These are phyloP conservation scores for Tromatobia lineatoria DNA, from an alignment of 2,888 invertebrate genomes.

Conservation along the genomic window DNA sequence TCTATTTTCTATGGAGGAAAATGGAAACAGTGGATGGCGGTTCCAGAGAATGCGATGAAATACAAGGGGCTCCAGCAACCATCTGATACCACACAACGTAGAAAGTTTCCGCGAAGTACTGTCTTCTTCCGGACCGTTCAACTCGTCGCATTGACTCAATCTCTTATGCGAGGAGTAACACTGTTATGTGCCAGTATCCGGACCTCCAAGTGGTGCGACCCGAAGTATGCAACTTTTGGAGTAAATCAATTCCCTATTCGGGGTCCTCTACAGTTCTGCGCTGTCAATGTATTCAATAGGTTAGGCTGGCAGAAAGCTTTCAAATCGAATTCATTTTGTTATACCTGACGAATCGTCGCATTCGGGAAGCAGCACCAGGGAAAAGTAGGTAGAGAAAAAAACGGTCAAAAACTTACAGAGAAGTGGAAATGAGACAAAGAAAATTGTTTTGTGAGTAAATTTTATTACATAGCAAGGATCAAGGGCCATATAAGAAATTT, in stretches of 20 bases:
- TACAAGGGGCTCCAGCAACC: background rate
- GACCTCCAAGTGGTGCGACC: conserved; percentile 51
- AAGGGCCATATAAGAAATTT: background rate
- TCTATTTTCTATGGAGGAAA: conserved; percentile 11
- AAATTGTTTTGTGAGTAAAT: background rate
- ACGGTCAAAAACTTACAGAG: background rate
- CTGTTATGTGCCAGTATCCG: conserved; percentile 28
- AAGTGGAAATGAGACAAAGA: background rate
- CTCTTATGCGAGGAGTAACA: background rate
- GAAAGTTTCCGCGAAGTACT: conserved; percentile 58
- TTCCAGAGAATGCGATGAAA: conserved; percentile 4
- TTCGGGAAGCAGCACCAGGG: conserved; percentile 14
- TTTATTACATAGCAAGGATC: background rate
- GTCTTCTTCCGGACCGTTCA: conserved; percentile 71
- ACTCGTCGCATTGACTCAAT: conserved; percentile 25
- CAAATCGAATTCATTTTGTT: conserved; percentile 73
- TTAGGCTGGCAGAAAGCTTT: background rate
- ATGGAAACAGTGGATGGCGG: too few relatives aligned
- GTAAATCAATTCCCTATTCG: conserved; percentile 75
- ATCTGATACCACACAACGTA: background rate
- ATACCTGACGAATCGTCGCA: conserved; percentile 11
- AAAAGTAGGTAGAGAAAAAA: background rate
- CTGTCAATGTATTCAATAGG: conserved; percentile 1
- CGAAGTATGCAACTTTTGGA: conserved; percentile 72
- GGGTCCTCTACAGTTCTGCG: conserved; percentile 13